Conservation (phyloP, 1,140 invertebrate species). For the Apis dorsata region DNA sequence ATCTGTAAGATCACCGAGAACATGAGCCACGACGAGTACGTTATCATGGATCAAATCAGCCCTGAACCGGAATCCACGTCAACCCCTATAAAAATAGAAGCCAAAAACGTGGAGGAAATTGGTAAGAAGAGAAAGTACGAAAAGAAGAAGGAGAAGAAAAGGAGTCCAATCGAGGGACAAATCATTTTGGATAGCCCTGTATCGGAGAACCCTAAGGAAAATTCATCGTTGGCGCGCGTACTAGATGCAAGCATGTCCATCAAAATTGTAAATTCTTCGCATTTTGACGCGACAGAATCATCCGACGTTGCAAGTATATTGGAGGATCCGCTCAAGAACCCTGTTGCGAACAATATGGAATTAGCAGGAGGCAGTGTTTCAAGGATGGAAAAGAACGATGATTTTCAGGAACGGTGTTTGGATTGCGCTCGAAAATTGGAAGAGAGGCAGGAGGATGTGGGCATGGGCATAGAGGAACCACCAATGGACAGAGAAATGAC, state of each 20-base stretch:
- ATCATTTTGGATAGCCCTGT: conserved; percentile 69
- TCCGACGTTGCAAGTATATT: not conserved
- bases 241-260: not conserved
- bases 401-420: not conserved
- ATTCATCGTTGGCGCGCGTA: not conserved
- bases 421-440: not conserved
- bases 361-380: too few relatives aligned
- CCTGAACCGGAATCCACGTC: conserved; percentile 64
- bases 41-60: conserved; percentile 76
- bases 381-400: too few relatives aligned
- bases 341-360: not conserved
- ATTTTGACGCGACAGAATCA: not conserved
- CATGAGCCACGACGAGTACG: conserved; percentile 79
- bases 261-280: not conserved
- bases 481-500: too few relatives aligned
- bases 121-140: conserved; percentile 51
- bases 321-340: not conserved
- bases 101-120: conserved; percentile 10
- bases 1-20: conserved; percentile 79
- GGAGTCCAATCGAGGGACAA: conserved; percentile 71
- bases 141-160: conserved; percentile 62
- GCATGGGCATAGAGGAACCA: not conserved
- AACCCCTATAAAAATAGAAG: conserved; percentile 53
- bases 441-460: not conserved
- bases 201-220: not conserved